These are phyloP conservation scores for Drosophila pandora DNA, from an alignment of 1,140 invertebrate species.

Conservation along the genomic window DNA sequence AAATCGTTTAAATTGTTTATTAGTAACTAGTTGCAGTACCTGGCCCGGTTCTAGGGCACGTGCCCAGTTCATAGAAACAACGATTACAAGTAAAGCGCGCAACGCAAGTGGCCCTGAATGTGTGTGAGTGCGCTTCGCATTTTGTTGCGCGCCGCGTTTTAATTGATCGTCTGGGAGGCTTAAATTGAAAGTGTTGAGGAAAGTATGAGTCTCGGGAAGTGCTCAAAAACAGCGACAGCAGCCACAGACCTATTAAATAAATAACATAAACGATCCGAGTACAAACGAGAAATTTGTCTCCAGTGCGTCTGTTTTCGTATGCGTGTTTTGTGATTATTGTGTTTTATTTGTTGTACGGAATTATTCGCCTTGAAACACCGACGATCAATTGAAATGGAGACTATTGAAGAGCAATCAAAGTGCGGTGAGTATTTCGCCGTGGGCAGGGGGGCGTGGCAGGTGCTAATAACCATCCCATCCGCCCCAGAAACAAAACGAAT, in stretches of 20 bases:
- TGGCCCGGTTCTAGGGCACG: slow-evolving; percentile 9
- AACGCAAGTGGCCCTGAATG: slow-evolving; percentile 34
- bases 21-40: slow-evolving; percentile 19
- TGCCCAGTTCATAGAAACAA: neutral
- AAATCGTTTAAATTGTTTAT: slow-evolving; percentile 38
- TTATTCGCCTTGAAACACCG: slow-evolving; percentile 12
- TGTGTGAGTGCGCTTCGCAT: slow-evolving; percentile 35
- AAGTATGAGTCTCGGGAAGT: slow-evolving; percentile 32
- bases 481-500: slow-evolving; percentile 15
- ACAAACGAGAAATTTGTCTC: slow-evolving; percentile 44
- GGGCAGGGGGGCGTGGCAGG: slow-evolving; percentile 26
- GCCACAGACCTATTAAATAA: slow-evolving; percentile 41
- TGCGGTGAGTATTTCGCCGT: slow-evolving; percentile 57
- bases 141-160: slow-evolving; percentile 68
- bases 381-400: slow-evolving; percentile 65
- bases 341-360: slow-evolving; percentile 40
- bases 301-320: slow-evolving; percentile 33
- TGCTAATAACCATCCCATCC: slow-evolving; percentile 15
- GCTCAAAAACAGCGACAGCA: slow-evolving; percentile 27
- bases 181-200: slow-evolving; percentile 15
- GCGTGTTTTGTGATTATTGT: slow-evolving; percentile 26
- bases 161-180: slow-evolving; percentile 46
- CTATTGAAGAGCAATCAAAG: slow-evolving; percentile 79
- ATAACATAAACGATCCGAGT: slow-evolving; percentile 43
- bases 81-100: slow-evolving; percentile 3